Evolutionary conservation across 2,113 vertebrate species (phyloP).

Genomic region (Symphodus melops): DNA sequence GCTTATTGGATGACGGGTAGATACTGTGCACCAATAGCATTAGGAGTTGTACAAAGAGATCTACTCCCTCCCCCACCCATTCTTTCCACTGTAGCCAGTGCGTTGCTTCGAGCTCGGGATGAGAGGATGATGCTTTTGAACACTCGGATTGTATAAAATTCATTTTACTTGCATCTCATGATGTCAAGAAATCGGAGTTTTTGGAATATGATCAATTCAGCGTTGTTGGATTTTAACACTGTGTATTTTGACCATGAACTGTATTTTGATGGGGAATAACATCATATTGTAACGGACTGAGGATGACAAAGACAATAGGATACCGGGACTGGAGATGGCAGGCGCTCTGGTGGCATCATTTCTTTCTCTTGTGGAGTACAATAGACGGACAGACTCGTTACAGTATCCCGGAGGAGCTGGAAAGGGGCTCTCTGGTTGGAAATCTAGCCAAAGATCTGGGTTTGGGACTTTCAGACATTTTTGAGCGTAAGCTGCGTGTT

Average conservation of each 20-base stretch:
- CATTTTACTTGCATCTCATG: background rate
- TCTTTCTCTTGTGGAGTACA: constrained; percentile 74
- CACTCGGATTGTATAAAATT: constrained; percentile 2
- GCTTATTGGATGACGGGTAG: constrained; percentile 8
- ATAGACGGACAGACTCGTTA: constrained; percentile 76
- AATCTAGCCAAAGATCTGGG: constrained; percentile 85
- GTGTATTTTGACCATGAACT: background rate
- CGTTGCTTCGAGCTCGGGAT: constrained; percentile 15
- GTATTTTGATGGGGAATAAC: constrained; percentile 15
- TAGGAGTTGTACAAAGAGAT: constrained; percentile 63
- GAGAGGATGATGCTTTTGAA: constrained; percentile 31
- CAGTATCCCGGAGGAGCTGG: constrained; percentile 82
- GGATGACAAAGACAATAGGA: constrained; percentile 69
- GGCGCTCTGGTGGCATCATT: constrained; percentile 65
- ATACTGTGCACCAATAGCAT: constrained; percentile 43
- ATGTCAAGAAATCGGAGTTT: background rate
- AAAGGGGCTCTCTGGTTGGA: constrained; percentile 81
- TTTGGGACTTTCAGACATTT: constrained; percentile 80
- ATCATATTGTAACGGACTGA: constrained; percentile 39
- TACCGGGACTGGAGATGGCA: constrained; percentile 67
- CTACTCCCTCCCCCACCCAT: constrained; percentile 54
- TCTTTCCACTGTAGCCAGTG: constrained; percentile 18
- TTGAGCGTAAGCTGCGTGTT: constrained; percentile 82
- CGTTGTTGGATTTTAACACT: constrained; percentile 3
- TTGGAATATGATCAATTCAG: background rate